Conservation (phyloP, 2,113 vertebrate genomes). For the Himantopus leucocephalus region DNA sequence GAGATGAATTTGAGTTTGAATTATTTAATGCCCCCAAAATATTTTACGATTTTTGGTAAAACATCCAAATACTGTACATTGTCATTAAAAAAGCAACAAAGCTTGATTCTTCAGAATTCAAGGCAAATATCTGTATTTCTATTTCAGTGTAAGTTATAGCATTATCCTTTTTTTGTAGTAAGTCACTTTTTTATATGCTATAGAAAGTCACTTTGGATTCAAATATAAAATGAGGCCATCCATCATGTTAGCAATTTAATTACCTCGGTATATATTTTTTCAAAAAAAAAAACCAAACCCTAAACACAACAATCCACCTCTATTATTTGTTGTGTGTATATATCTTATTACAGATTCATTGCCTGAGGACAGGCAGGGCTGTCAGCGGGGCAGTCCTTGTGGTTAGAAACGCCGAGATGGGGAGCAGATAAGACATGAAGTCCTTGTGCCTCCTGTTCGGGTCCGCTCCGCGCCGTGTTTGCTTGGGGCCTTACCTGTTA, state of each 20-base stretch:
- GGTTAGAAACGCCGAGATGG: slow-evolving; percentile 72
- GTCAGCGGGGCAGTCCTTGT: slow-evolving; percentile 70
- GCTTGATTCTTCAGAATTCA: slow-evolving; percentile 26
- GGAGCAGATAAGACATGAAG: slow-evolving; percentile 74
- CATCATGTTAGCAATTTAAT: slow-evolving; percentile 97
- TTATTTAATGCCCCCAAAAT: neutral
- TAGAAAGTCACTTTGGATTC: slow-evolving; percentile 80
- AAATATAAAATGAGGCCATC: slow-evolving; percentile 87
- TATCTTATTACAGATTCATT: slow-evolving; percentile 88
- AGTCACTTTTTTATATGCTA: slow-evolving; percentile 64
- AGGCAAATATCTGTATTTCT: slow-evolving; percentile 48
- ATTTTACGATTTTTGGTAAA: neutral
- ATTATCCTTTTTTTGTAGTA: slow-evolving; percentile 47
- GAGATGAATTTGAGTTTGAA: neutral
- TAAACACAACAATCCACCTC: slow-evolving; percentile 43
- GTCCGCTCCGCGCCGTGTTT: slow-evolving; percentile 45
- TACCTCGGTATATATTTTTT: slow-evolving; percentile 90
- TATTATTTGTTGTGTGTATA: slow-evolving; percentile 80
- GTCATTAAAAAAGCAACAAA: neutral
- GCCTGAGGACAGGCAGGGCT: slow-evolving; percentile 79
- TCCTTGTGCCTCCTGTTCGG: slow-evolving; percentile 62
- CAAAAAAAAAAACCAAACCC: slow-evolving; percentile 60
- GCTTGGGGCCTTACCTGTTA: slow-evolving; percentile 79
- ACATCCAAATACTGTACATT: neutral
- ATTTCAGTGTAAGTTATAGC: slow-evolving; percentile 34